These are phyloP conservation scores for Phoeniculus purpureus DNA, from an alignment of 2,797 vertebrate genomes.

Conservation along the genomic window DNA sequence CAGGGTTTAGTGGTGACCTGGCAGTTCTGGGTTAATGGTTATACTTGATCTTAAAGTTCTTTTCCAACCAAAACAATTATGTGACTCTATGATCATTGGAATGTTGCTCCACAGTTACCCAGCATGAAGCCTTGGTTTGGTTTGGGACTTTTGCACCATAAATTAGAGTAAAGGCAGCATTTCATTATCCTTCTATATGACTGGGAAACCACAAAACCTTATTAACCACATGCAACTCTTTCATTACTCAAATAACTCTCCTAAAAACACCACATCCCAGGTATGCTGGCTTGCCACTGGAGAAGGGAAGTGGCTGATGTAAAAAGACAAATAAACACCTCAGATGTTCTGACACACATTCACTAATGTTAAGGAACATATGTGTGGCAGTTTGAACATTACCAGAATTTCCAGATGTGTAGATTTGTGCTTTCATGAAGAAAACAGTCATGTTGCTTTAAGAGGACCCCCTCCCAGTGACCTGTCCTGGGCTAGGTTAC, in stretches of 20 bases:
- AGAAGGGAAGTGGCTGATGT: not conserved
- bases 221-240: not conserved
- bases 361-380: not conserved
- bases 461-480: too few relatives aligned
- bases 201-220: not conserved
- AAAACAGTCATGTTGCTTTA: too few relatives aligned
- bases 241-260: rapidly evolving
- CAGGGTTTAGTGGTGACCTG: too few relatives aligned
- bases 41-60: too few relatives aligned
- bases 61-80: too few relatives aligned
- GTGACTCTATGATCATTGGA: not conserved
- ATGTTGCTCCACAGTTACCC: not conserved
- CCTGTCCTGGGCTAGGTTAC: too few relatives aligned
- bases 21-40: too few relatives aligned
- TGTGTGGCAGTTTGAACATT: too few relatives aligned
- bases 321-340: not conserved
- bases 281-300: rapidly evolving
- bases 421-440: too few relatives aligned
- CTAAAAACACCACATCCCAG: rapidly evolving
- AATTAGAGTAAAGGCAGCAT: not conserved
- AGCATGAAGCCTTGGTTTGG: not conserved
- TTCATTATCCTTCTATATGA: not conserved
- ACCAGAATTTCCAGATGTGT: too few relatives aligned
- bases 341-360: not conserved
- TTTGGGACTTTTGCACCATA: not conserved